Base-by-base conservation (phyloP, 1,140 invertebrate genomes). In the Apis mellifera region DNA sequence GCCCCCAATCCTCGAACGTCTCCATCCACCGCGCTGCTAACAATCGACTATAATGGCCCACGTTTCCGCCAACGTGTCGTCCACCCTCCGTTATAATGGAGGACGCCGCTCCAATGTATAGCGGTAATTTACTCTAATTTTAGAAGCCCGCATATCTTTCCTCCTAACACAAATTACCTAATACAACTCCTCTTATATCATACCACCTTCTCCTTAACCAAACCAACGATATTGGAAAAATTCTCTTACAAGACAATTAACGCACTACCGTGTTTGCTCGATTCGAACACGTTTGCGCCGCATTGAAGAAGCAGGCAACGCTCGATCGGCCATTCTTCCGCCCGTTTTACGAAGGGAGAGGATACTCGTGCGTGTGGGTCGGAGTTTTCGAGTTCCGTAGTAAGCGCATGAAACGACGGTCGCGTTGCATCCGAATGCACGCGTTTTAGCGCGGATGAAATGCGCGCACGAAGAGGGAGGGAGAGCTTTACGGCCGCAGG, bases 401-500 rank as follows among this genome's bases (percentile, higher is more conserved):
- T 90, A 91, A 90, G 88, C 90, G 84, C 84, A 88, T 90, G 86
- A 89, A 90, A 86, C 74, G 81, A 84, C 82, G 81, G 60, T 86
- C 76, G 76, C 86, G n/a, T n/a, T n/a, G 82, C 88, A 89, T 89
- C 88, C 88, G 83, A 92, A 92, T 92, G 88, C 54, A 42, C 32
- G 54, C 89, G 89, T 91, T 92, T 92, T 91, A 91, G 89, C 91
- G 84, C 84, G 89, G 90, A 91, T 92, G 91, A 92, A 91, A 90
- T 92, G 91, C 83, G 85, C 85, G 84, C 21, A 57, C 68, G 69
- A n/a, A n/a, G n/a, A n/a, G n/a, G n/a, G n/a, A n/a, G 78, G 84
- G 82, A 81, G 75, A 87, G 89, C 89, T 91, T 32, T 90, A 91
- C 79, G 15, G 5, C 32, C 32, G 32, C 32, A 71, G 70, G 84